A percentile compares a stretch with the other conserved stretches of the same genome.
Conservation (phyloP, 2,888 invertebrate genomes). For the Halictus ligatus region DNA sequence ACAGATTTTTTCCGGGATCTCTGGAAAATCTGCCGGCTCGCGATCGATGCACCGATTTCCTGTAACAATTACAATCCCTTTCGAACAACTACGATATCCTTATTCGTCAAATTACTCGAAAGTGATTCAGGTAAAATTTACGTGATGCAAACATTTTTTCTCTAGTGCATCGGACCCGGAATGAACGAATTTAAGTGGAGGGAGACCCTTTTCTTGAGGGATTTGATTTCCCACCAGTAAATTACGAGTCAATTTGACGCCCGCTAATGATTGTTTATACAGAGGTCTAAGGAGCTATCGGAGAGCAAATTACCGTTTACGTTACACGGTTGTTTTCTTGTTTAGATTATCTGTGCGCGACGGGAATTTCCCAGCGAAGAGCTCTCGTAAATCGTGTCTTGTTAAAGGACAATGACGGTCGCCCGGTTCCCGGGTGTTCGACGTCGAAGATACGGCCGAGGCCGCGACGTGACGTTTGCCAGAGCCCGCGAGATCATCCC, state of each 20-base stretch:
- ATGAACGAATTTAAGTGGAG: not conserved
- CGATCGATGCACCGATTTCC: not conserved
- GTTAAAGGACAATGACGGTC: slow-evolving; percentile 24
- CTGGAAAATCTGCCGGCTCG: not conserved
- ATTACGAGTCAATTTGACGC: not conserved
- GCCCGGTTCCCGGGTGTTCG: slow-evolving; percentile 20
- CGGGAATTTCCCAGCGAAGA: not conserved
- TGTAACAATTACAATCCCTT: not conserved
- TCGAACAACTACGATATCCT: not conserved
- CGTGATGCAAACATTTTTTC: too few relatives aligned
- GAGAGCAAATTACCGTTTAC: not conserved
- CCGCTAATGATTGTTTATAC: not conserved
- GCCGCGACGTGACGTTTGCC: slow-evolving; percentile 72
- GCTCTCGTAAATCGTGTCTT: slow-evolving; percentile 4
- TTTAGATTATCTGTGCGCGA: not conserved
- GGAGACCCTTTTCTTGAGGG: not conserved
- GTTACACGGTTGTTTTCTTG: not conserved
- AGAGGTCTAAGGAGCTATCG: not conserved
- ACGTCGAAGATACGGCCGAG: slow-evolving; percentile 60
- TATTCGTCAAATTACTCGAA: not conserved
- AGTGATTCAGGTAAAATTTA: too few relatives aligned
- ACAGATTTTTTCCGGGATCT: slow-evolving; percentile 22
- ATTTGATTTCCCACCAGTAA: not conserved
- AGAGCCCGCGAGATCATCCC: slow-evolving; percentile 72
- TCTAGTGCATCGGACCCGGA: too few relatives aligned